Evolutionary conservation across 2,113 vertebrate genomes (phyloP).

Genomic region (Apteryx mantelli): DNA sequence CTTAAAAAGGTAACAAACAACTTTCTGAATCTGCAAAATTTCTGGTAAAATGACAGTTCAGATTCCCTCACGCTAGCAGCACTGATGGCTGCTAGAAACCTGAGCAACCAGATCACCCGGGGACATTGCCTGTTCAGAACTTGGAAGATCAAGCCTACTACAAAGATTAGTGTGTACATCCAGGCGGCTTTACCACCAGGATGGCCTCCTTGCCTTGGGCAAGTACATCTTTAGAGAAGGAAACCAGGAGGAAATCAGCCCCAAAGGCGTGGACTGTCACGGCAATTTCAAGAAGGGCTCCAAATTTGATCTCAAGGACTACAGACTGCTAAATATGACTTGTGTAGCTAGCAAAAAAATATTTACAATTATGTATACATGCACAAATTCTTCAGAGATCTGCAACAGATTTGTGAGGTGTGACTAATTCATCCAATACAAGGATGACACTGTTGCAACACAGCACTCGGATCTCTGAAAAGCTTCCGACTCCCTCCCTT

Average conservation of each 20-base stretch:
- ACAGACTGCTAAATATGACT: not conserved
- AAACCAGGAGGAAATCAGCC: not conserved
- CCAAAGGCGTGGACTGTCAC: not conserved
- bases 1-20: not conserved
- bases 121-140: not conserved
- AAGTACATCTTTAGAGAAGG: not conserved
- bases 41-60: not conserved
- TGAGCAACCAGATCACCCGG: not conserved
- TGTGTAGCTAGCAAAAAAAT: not conserved
- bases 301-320: not conserved
- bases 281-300: not conserved
- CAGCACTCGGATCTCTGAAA: not conserved
- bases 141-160: not conserved
- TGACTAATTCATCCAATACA: not conserved
- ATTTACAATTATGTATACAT: not conserved
- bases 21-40: not conserved
- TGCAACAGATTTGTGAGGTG: not conserved
- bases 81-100: not conserved
- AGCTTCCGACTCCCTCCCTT: not conserved
- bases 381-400: not conserved
- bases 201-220: not conserved
- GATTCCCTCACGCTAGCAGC: rapidly evolving
- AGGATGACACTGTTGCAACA: not conserved
- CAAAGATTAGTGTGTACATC: not conserved
- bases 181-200: not conserved